Percentiles rank a stretch among this genome's conserved stretches.
Evolutionary conservation across 2,113 vertebrate genomes (phyloP).

Genomic region (Tetrao urogallus): DNA sequence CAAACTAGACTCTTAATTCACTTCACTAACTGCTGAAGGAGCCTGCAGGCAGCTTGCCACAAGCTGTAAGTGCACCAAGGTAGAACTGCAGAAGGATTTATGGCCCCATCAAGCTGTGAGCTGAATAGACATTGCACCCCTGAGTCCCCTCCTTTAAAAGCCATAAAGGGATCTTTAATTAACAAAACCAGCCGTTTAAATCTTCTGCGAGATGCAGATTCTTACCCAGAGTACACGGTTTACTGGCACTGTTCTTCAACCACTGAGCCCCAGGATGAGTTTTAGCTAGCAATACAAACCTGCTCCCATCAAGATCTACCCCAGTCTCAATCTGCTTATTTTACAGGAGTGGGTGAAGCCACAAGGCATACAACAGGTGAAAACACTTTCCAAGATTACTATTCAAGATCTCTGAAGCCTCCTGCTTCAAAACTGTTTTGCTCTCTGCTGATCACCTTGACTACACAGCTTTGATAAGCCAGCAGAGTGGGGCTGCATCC

Average conservation of each 20-base stretch:
- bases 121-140: background rate
- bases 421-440: accelerated
- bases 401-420: background rate
- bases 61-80: background rate
- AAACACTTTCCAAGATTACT: background rate
- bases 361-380: background rate
- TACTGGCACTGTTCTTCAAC: accelerated
- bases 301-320: accelerated
- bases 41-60: background rate
- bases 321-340: background rate
- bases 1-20: background rate
- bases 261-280: background rate
- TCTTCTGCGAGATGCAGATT: background rate
- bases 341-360: background rate
- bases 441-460: background rate
- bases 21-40: background rate
- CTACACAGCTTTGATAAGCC: background rate
- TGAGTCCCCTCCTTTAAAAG: background rate
- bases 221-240: background rate
- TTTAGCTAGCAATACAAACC: accelerated
- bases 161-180: background rate
- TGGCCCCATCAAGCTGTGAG: background rate
- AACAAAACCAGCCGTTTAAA: background rate
- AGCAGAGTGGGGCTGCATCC: accelerated
- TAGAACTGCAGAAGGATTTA: background rate